phyloP scores from a whole-genome alignment of 1,140 invertebrate genomes.

The Homalodisca vitripennis region DNA sequence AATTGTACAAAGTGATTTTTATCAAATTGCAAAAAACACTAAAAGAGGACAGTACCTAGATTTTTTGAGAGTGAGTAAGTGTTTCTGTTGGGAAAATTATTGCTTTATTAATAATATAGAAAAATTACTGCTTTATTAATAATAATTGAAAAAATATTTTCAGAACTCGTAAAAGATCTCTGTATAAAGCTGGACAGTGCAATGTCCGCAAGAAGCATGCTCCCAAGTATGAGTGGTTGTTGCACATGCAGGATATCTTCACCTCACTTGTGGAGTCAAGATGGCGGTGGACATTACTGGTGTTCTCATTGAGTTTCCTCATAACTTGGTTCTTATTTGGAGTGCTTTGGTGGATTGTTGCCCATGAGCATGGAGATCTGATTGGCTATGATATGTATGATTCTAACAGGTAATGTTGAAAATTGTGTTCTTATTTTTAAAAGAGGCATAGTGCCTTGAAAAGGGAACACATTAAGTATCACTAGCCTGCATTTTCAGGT shows the following conservation, averaged over 20 bases:
- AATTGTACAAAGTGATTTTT: too few relatives aligned
- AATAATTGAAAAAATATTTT: too few relatives aligned
- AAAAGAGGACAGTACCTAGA: too few relatives aligned
- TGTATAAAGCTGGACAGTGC: not conserved
- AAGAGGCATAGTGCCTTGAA: too few relatives aligned
- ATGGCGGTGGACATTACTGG: conserved; percentile 68
- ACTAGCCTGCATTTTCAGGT: too few relatives aligned
- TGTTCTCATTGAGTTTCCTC: conserved; percentile 64
- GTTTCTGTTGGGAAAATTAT: too few relatives aligned
- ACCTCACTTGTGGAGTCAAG: conserved; percentile 53
- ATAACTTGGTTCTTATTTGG: conserved; percentile 65
- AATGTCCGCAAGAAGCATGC: not conserved
- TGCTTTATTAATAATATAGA: too few relatives aligned
- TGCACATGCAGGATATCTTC: conserved; percentile 48
- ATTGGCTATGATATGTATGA: conserved; percentile 44
- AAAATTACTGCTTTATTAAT: too few relatives aligned
- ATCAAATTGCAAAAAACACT: too few relatives aligned
- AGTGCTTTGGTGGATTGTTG: conserved; percentile 60
- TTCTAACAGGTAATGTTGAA: conserved; percentile 32
- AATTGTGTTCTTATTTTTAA: not conserved
- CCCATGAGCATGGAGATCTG: conserved; percentile 62
- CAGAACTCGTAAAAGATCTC: not conserved
- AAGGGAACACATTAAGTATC: too few relatives aligned
- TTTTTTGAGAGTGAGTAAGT: too few relatives aligned
- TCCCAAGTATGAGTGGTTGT: not conserved